Conservation (phyloP, 2,888 invertebrate genomes). For the Limnephilus lunatus region DNA sequence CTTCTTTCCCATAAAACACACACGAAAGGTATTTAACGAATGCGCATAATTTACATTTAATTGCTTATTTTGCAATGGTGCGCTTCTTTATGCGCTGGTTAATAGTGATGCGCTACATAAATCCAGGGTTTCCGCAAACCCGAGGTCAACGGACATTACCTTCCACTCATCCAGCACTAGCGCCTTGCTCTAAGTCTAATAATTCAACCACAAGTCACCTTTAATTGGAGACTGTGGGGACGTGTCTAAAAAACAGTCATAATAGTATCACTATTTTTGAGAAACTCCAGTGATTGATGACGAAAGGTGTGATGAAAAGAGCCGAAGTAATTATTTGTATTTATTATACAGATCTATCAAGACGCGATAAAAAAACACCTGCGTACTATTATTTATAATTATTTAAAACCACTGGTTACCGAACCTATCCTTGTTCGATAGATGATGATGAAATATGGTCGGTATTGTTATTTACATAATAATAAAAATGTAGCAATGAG, state of each 20-base stretch:
- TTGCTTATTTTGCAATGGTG: conserved; percentile 47
- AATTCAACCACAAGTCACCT: neutral
- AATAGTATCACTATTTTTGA: neutral
- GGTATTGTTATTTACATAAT: neutral
- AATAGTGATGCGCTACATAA: conserved; percentile 46
- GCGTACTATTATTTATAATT: neutral
- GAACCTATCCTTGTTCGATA: neutral
- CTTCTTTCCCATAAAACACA: conserved; percentile 36
- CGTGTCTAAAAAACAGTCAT: neutral
- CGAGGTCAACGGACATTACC: conserved; percentile 45
- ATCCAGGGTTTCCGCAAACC: conserved; percentile 44
- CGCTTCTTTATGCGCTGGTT: conserved; percentile 2
- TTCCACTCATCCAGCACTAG: neutral
- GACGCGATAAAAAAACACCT: neutral
- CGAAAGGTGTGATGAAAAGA: neutral
- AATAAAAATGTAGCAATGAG: neutral
- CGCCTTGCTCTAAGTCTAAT: neutral
- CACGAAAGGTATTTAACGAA: conserved; percentile 26
- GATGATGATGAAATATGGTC: neutral
- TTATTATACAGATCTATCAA: neutral
- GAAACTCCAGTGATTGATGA: neutral
- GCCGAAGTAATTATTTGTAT: neutral
- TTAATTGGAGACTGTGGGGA: conserved; percentile 6
- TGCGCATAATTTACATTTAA: conserved; percentile 50
- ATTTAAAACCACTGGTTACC: neutral